Evolutionary conservation across 2,113 vertebrate genomes (phyloP).

Genomic region (Gambusia holbrooki): DNA sequence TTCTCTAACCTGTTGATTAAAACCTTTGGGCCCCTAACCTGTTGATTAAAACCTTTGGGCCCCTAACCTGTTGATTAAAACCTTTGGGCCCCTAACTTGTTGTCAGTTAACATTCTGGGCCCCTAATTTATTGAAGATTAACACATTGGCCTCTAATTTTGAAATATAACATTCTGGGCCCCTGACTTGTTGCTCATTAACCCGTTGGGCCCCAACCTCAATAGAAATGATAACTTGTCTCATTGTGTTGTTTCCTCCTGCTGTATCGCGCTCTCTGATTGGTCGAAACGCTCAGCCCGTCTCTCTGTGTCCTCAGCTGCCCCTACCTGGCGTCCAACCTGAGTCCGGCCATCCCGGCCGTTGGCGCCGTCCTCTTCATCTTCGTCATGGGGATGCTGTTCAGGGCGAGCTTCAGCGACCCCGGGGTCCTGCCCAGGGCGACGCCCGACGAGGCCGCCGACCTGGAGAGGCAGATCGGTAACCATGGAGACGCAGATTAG

Average conservation of each 20-base stretch:
- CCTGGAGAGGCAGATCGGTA: conserved; percentile 95
- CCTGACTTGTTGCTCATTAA: neutral
- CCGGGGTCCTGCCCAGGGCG: conserved; percentile 91
- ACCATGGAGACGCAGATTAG: conserved; percentile 58
- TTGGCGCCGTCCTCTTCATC: conserved; percentile 90
- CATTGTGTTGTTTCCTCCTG: too few relatives aligned
- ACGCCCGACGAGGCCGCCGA: conserved; percentile 92
- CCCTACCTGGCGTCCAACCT: conserved; percentile 90
- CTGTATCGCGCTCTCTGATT: neutral
- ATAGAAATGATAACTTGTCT: neutral
- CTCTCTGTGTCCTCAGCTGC: conserved; percentile 80
- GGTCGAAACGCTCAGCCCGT: neutral
- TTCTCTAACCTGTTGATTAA: neutral
- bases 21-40: neutral
- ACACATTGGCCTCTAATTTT: neutral
- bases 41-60: neutral
- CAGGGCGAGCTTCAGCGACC: conserved; percentile 94
- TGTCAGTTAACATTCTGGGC: neutral
- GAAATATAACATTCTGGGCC: neutral
- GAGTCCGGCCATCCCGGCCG: conserved; percentile 89
- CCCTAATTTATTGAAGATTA: neutral
- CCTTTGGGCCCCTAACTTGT: neutral
- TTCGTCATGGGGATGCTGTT: conserved; percentile 94
- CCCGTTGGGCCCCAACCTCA: neutral
- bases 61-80: neutral